A percentile compares a stretch with the other conserved stretches of the same genome.
These are phyloP conservation scores for Polydrusus tereticollis DNA, from an alignment of 2,888 invertebrate genomes.

Conservation along the genomic window DNA sequence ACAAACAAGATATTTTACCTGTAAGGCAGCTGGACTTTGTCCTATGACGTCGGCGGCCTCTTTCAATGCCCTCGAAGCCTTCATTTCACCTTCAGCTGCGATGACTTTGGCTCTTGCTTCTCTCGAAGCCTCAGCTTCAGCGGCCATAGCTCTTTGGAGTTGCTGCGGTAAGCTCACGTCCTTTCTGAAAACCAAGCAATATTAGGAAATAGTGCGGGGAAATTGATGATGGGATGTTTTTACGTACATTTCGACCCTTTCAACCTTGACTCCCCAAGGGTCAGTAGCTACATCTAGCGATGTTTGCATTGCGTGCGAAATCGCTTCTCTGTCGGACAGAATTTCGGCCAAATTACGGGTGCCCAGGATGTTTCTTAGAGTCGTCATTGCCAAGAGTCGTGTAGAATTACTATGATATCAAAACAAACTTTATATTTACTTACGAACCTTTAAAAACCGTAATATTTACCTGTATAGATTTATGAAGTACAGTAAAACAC, in stretches of 20 bases:
- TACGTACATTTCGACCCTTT: constrained; percentile 92
- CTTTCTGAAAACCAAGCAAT: constrained; percentile 73
- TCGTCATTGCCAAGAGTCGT: constrained; percentile 85
- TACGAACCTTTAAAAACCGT: too few species aligned
- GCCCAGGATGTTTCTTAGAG: constrained; percentile 90
- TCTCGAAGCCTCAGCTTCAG: constrained; percentile 84
- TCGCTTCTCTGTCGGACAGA: constrained; percentile 90
- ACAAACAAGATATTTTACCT: constrained; percentile 64
- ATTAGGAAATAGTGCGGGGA: too few species aligned
- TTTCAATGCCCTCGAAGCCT: constrained; percentile 85
- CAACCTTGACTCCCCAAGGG: constrained; percentile 94
- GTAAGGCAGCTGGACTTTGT: constrained; percentile 85
- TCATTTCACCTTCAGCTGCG: constrained; percentile 89
- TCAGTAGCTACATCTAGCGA: constrained; percentile 89
- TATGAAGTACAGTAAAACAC: too few species aligned
- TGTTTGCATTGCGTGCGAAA: constrained; percentile 91
- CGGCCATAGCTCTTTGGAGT: constrained; percentile 85
- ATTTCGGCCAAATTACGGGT: constrained; percentile 93
- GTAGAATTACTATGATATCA: constrained; percentile 79
- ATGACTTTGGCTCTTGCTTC: constrained; percentile 86
- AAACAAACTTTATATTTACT: too few species aligned
- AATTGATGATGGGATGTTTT: too few species aligned
- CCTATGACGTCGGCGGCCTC: constrained; percentile 90
- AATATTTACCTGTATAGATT: too few species aligned
- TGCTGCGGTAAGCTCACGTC: constrained; percentile 84